A percentile compares a stretch with the other conserved stretches of the same genome.
These are phyloP conservation scores for Tapirus terrestris DNA, from an alignment of 2,113 vertebrate genomes.

Conservation along the genomic window DNA sequence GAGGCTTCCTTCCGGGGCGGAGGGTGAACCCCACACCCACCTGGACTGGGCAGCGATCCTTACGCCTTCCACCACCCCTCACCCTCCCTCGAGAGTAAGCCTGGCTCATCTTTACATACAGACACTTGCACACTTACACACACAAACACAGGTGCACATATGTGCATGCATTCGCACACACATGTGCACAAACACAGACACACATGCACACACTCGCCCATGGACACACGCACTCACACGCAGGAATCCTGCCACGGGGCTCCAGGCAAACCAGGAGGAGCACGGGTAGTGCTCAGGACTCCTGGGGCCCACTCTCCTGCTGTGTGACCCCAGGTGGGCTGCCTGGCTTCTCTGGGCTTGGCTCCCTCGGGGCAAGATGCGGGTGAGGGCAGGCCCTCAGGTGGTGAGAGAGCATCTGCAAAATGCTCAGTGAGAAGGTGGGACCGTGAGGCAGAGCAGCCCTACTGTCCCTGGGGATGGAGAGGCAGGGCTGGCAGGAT, in stretches of 20 bases:
- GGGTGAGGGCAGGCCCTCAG: background rate
- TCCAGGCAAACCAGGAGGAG: background rate
- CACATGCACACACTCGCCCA: background rate
- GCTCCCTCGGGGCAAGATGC: rapidly evolving
- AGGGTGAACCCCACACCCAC: background rate
- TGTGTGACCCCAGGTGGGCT: background rate
- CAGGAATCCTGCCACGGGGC: background rate
- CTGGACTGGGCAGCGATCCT: rapidly evolving
- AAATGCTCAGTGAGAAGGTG: background rate
- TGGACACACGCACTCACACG: rapidly evolving
- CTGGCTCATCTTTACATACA: rapidly evolving
- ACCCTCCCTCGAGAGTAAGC: rapidly evolving
- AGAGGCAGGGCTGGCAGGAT: background rate
- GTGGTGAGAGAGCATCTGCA: rapidly evolving
- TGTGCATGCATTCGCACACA: background rate
- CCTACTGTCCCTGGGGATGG: background rate
- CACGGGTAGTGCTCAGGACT: rapidly evolving
- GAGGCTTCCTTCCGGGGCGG: background rate
- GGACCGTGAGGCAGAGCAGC: rapidly evolving
- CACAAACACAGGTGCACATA: background rate
- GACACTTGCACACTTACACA: background rate
- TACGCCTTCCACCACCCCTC: background rate
- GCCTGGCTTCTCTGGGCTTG: background rate
- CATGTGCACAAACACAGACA: background rate
- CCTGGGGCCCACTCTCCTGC: background rate